Evolutionary conservation across 2,797 vertebrate species (phyloP).

Genomic region (Scolopax bukidnonensis): DNA sequence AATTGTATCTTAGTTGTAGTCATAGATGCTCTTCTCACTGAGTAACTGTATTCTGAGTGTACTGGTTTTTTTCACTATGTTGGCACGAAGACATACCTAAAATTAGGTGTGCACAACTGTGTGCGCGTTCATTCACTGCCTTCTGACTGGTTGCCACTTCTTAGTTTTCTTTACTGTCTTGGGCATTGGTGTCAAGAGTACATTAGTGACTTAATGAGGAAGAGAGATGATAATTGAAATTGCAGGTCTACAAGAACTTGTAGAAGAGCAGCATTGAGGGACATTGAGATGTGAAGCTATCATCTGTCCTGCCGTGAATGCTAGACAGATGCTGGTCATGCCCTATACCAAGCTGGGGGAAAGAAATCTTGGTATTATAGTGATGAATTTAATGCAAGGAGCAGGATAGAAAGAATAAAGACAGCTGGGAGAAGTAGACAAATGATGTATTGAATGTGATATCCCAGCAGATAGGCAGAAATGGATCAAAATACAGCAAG

Average conservation of each 20-base stretch:
- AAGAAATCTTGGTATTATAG: background rate
- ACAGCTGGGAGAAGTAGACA: background rate
- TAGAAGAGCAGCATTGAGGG: background rate
- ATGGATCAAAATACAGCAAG: background rate
- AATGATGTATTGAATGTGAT: background rate
- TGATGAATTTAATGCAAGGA: background rate
- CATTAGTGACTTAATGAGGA: background rate
- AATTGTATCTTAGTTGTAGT: background rate
- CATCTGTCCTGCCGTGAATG: background rate
- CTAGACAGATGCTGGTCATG: background rate
- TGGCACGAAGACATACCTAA: background rate
- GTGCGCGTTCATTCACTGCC: background rate
- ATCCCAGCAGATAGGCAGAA: background rate
- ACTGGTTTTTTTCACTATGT: background rate
- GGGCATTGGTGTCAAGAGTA: background rate
- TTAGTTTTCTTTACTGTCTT: background rate
- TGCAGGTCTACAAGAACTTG: background rate
- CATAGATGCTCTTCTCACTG: background rate
- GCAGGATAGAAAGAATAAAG: background rate
- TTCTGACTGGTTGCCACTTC: background rate
- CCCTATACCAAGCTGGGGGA: background rate
- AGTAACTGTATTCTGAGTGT: background rate
- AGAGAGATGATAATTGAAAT: background rate
- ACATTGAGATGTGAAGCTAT: background rate
- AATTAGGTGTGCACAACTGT: background rate